These are phyloP conservation scores for Ametastegia equiseti DNA, from an alignment of 2,888 invertebrate genomes.

Conservation along the genomic window DNA sequence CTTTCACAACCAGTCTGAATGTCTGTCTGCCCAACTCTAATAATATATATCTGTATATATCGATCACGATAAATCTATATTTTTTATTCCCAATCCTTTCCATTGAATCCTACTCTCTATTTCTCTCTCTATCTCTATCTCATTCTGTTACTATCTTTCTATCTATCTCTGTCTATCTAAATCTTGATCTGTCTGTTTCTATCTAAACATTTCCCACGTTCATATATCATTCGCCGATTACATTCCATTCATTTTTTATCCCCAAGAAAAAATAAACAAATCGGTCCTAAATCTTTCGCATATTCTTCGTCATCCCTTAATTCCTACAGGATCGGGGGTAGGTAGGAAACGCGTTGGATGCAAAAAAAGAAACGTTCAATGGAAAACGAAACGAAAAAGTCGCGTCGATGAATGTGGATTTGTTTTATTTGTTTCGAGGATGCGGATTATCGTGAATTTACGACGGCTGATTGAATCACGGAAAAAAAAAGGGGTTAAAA, in stretches of 20 bases:
- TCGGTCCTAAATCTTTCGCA: not conserved
- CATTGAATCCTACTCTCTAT: not conserved
- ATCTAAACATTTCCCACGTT: not conserved
- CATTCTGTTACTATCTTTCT: too few relatives aligned
- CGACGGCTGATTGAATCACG: too few relatives aligned
- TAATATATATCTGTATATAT: slow-evolving; percentile 12
- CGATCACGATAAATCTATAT: slow-evolving; percentile 47
- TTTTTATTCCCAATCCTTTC: not conserved
- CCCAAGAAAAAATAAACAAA: not conserved
- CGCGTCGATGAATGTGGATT: too few relatives aligned
- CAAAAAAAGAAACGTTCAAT: too few relatives aligned
- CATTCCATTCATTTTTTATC: not conserved
- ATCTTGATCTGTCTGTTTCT: not conserved
- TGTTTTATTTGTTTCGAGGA: too few relatives aligned
- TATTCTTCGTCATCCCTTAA: not conserved
- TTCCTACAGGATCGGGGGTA: too few relatives aligned
- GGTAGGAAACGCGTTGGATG: too few relatives aligned
- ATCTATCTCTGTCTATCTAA: not conserved
- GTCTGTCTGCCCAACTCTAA: slow-evolving; percentile 54
- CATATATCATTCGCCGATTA: not conserved
- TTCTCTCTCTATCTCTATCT: not conserved
- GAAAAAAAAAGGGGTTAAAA: too few relatives aligned
- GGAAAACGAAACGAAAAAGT: too few relatives aligned
- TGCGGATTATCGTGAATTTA: too few relatives aligned
- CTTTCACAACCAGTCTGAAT: slow-evolving; percentile 56